A percentile compares a stretch with the other conserved stretches of the same genome.
phyloP scores from a whole-genome alignment of 2,113 vertebrate genomes.

The Ginglymostoma cirratum region DNA sequence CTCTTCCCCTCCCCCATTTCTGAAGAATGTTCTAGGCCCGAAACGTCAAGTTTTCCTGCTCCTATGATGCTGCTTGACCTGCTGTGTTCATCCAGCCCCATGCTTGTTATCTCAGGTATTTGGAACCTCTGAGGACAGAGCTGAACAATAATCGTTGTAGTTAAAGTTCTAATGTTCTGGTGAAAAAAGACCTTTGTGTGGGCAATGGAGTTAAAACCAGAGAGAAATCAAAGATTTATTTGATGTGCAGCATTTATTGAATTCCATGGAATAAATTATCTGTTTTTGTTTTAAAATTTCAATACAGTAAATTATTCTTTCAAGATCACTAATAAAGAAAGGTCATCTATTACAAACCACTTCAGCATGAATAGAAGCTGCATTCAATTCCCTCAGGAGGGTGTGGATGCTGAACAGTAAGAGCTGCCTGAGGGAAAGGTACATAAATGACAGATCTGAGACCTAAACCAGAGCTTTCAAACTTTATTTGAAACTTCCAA shows the following conservation, averaged over 20 bases:
- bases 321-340: neutral
- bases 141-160: neutral
- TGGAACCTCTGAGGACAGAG: neutral
- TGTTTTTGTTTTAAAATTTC: neutral
- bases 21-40: too few relatives aligned
- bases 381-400: neutral
- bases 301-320: neutral
- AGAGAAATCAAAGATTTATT: neutral
- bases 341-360: neutral
- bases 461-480: neutral
- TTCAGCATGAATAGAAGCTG: neutral
- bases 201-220: neutral
- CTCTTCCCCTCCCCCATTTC: too few relatives aligned
- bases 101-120: neutral
- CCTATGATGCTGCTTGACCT: too few relatives aligned
- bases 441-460: neutral
- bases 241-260: neutral
- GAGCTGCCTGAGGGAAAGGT: neutral
- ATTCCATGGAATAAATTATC: neutral
- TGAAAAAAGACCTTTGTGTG: neutral
- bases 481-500: neutral
- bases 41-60: too few relatives aligned
- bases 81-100: too few relatives aligned
- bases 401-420: neutral
- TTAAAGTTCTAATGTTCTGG: neutral